These are phyloP conservation scores for Ochotona curzoniae DNA, from an alignment of 2,113 vertebrate genomes.

Conservation along the genomic window DNA sequence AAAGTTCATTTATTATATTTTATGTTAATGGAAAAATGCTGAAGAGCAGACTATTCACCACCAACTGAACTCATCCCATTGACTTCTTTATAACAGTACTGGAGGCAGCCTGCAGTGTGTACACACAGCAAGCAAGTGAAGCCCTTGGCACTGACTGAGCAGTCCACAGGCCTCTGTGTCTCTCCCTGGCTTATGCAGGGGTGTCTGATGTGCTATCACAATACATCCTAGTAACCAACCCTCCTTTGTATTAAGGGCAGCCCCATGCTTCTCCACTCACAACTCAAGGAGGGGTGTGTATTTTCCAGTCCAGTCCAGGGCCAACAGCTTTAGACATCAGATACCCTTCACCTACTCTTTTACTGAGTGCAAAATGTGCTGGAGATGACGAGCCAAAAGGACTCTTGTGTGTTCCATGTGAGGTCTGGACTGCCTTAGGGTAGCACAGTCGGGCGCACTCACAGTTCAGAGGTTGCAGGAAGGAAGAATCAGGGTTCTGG, in stretches of 20 bases:
- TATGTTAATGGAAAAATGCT: neutral
- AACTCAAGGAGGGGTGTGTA: too few species aligned
- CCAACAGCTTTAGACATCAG: neutral
- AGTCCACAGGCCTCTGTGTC: neutral
- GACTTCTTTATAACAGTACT: neutral
- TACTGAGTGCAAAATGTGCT: neutral
- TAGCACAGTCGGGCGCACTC: fast-evolving
- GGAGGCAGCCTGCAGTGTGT: neutral
- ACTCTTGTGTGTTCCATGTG: fast-evolving
- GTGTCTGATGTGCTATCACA: neutral
- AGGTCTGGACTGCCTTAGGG: neutral
- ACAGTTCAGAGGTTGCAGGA: neutral
- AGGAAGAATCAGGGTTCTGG: neutral
- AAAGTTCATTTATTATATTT: neutral
- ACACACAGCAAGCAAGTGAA: neutral
- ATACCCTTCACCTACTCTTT: neutral
- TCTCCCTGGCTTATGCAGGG: fast-evolving
- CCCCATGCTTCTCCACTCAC: too few species aligned
- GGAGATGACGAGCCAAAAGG: neutral
- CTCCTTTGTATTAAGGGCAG: neutral
- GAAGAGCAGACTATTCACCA: neutral
- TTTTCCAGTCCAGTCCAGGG: neutral
- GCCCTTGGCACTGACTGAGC: neutral
- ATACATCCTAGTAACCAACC: neutral
- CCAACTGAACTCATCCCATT: neutral